These are phyloP conservation scores for Rhincodon typus DNA, from an alignment of 2,797 vertebrate species.

Conservation along the genomic window DNA sequence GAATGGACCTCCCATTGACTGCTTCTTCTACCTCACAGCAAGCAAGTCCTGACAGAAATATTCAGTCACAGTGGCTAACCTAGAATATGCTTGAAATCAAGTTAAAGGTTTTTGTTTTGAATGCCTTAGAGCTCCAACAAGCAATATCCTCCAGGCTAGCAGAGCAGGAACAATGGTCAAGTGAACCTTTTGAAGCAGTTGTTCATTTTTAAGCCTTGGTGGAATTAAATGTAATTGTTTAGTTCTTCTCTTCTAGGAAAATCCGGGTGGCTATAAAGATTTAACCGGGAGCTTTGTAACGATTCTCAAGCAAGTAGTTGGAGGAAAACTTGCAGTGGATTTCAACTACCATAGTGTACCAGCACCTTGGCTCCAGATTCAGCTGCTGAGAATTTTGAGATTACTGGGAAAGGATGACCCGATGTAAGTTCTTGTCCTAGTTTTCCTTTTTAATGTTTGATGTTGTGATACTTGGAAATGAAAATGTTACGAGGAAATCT, in stretches of 20 bases:
- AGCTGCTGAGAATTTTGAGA: constrained; percentile 83
- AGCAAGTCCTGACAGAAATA: not conserved
- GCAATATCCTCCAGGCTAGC: not conserved
- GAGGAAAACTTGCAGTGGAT: constrained; percentile 86
- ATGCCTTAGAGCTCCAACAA: not conserved
- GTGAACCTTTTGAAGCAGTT: not conserved
- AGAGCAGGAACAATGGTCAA: not conserved
- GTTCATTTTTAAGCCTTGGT: not conserved
- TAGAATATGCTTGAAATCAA: not conserved
- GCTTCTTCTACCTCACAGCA: not conserved
- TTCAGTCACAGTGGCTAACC: not conserved
- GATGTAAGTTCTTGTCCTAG: constrained; percentile 59
- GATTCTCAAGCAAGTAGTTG: constrained; percentile 91
- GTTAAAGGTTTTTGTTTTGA: not conserved
- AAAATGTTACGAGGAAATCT: not conserved
- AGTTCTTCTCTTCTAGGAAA: constrained; percentile 63
- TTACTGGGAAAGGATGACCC: constrained; percentile 85
- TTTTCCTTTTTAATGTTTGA: not conserved
- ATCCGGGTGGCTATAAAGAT: constrained; percentile 78
- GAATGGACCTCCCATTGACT: not conserved
- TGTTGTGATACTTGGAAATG: not conserved
- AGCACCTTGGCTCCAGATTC: constrained; percentile 94
- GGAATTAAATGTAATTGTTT: constrained; percentile 9
- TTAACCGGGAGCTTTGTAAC: constrained; percentile 82
- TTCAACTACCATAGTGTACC: constrained; percentile 95